Base-by-base conservation (phyloP, 2,113 vertebrate species). In the Antechinus stuartii region DNA sequence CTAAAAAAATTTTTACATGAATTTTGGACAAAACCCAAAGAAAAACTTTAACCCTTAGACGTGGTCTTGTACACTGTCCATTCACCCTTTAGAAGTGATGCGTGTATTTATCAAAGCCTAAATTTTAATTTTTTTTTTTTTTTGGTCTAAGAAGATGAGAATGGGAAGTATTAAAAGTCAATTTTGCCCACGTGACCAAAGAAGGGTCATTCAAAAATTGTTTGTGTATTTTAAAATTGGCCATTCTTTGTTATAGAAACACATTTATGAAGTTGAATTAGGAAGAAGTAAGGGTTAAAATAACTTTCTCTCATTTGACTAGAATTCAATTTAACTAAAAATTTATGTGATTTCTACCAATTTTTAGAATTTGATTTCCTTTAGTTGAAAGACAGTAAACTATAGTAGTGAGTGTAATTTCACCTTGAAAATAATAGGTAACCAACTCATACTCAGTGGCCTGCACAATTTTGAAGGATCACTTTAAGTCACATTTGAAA, bases 31-130 rank as follows among this genome's bases (percentile, higher is more conserved):
- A 97, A 92, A 94, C 96, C 91, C 90, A 96, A 98, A 97, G 94
- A 96, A 94, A 94, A 97, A 30, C 49, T 97, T 97, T 96, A 92
- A 97, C 92, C 93, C 27, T 91, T 76, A 95, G 94, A 92, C 76
- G 91, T 97, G 97, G 95, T 98, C 97, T 98, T 97, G 97, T 97
- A 95, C 97, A 57, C 96, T 97, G 96, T 96, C 49, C 49, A 49
- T 49, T 97, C 56, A 53, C 93, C 57, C 96, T 95, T 97, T 91
- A 90, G 96, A 95, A 95, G 91, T 96, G 0, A 55, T 96, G 96
- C 90, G 50, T 96, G 97, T 90, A 76, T 90, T 96, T 92, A 61
- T 24, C 96, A 56, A 97, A 97, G 96, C 94, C 95, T 96, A 96
- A 91, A 97, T 54, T 90, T 49, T 94, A 95, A 68, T 91, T 95